A percentile compares a stretch with the other conserved stretches of the same genome.
These are phyloP conservation scores for Artibeus jamaicensis DNA, from an alignment of 2,797 vertebrate species.

Conservation along the genomic window DNA sequence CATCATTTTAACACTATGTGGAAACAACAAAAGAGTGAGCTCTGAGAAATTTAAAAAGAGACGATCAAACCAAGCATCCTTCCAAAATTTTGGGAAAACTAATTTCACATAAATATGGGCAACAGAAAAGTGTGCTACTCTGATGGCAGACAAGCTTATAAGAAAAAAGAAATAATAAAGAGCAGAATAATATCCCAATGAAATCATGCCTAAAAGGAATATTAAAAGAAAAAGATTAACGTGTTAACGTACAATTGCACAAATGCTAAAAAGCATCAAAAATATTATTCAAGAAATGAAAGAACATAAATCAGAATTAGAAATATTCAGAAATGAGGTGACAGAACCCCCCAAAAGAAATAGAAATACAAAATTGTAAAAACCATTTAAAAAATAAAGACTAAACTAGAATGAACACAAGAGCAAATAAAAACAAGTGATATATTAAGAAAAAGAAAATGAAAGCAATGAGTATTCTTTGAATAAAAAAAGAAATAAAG, in stretches of 20 bases:
- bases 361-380: neutral
- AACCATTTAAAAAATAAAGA: neutral
- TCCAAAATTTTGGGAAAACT: neutral
- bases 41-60: neutral
- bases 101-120: neutral
- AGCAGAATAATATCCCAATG: neutral
- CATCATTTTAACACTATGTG: neutral
- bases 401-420: neutral
- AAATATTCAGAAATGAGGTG: conserved; percentile 24
- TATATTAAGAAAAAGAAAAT: neutral
- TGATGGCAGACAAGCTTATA: neutral
- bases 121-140: neutral
- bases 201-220: neutral
- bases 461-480: neutral
- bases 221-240: neutral
- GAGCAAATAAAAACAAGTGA: neutral
- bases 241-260: neutral
- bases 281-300: neutral
- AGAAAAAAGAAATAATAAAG: neutral
- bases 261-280: conserved; percentile 5
- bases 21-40: neutral
- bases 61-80: neutral
- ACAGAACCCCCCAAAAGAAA: neutral
- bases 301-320: neutral
- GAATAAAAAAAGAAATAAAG: neutral